A percentile compares a stretch with the other conserved stretches of the same genome.
These are phyloP conservation scores for Agonopterix alstromeriana DNA, from an alignment of 2,888 invertebrate genomes.

Conservation along the genomic window DNA sequence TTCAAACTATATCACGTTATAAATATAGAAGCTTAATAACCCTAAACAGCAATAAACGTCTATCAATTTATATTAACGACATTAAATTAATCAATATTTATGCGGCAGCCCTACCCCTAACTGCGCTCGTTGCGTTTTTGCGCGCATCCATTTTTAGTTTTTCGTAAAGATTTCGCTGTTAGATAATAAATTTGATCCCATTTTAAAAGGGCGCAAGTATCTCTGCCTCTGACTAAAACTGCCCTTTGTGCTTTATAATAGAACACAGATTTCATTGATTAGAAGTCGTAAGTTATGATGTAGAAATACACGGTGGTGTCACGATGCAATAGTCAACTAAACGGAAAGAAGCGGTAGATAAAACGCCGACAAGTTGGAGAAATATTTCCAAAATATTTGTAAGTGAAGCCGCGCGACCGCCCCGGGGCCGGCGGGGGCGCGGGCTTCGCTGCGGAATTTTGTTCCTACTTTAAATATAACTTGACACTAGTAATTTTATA, in stretches of 20 bases:
- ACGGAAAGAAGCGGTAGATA: slow-evolving; percentile 74
- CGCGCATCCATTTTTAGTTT: slow-evolving; percentile 64
- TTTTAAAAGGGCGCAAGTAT: slow-evolving; percentile 8
- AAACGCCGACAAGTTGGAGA: slow-evolving; percentile 73
- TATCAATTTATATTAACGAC: slow-evolving; percentile 8
- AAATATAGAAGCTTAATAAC: background rate
- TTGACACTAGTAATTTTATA: background rate
- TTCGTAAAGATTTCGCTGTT: slow-evolving; percentile 66
- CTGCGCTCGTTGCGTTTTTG: slow-evolving; percentile 54
- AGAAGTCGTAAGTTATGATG: background rate
- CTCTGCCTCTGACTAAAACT: no score
- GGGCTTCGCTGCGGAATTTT: slow-evolving; percentile 28
- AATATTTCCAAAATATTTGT: slow-evolving; percentile 77
- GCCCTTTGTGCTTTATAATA: slow-evolving; percentile 3
- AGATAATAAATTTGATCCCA: slow-evolving; percentile 49
- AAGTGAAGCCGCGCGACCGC: slow-evolving; percentile 50
- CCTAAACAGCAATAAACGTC: slow-evolving; percentile 6
- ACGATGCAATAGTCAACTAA: slow-evolving; percentile 57
- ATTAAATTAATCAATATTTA: slow-evolving; percentile 29
- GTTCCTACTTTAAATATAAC: slow-evolving; percentile 3
- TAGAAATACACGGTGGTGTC: background rate
- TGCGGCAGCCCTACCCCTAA: slow-evolving; percentile 46
- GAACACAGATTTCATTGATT: no score
- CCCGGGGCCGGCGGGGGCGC: slow-evolving; percentile 28
- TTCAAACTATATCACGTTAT: slow-evolving; percentile 1